Evolutionary conservation across 1,140 invertebrate genomes (phyloP).

Genomic region (Lordiphosa stackelbergi): DNA sequence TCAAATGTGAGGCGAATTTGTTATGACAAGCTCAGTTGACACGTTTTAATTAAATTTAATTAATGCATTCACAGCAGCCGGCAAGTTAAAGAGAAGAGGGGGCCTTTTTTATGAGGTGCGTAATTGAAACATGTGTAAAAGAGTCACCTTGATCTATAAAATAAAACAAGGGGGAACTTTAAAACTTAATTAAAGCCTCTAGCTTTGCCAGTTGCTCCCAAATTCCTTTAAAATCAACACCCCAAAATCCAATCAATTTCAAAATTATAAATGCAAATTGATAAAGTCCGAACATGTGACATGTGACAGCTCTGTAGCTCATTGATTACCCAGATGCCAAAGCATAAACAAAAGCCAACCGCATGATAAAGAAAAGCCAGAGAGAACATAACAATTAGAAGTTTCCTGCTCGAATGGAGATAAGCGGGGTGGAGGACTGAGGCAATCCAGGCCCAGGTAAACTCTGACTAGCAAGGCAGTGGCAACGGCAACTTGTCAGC

Average conservation of each 20-base stretch:
- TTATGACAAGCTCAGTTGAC: conserved; percentile 73
- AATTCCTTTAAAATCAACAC: neutral
- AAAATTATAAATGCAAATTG: conserved; percentile 66
- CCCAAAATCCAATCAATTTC: conserved; percentile 39
- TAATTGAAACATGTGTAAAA: conserved; percentile 52
- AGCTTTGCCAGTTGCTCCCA: neutral
- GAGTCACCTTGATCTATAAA: conserved; percentile 2
- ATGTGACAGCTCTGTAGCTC: conserved; percentile 33
- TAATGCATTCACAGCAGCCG: conserved; percentile 52
- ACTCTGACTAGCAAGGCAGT: conserved; percentile 31
- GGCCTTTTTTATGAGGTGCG: conserved; percentile 26
- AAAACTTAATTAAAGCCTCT: neutral
- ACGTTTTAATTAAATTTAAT: conserved; percentile 76
- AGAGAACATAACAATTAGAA: conserved; percentile 63
- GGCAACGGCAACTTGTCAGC: conserved; percentile 72
- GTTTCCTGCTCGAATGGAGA: conserved; percentile 42
- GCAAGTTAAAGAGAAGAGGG: conserved; percentile 21
- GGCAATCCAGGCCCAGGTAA: conserved; percentile 1
- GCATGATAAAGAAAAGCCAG: conserved; percentile 15
- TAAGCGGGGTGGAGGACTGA: conserved; percentile 1
- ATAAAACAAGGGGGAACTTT: neutral
- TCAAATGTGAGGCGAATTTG: conserved; percentile 60
- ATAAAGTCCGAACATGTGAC: conserved; percentile 15
- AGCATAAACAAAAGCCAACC: conserved; percentile 38
- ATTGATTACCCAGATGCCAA: conserved; percentile 43